Conservation (phyloP, 2,797 vertebrate genomes). For the Myiotriccus ornatus region DNA sequence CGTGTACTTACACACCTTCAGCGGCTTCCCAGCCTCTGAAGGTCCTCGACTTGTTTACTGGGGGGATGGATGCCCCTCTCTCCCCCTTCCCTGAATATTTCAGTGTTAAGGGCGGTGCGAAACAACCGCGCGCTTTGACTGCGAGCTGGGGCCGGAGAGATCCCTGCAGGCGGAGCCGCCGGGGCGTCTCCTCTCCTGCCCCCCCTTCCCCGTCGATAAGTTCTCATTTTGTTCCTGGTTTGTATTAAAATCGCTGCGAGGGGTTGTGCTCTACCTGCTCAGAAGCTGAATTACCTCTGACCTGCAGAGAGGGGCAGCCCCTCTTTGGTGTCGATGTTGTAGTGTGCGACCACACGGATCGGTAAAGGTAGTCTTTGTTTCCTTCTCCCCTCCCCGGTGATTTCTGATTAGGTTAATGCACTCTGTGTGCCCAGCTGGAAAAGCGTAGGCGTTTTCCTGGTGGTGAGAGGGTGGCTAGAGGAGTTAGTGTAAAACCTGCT, state of each 20-base stretch:
- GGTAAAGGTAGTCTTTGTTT: constrained; percentile 13
- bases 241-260: background rate
- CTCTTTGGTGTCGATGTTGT: constrained; percentile 24
- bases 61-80: background rate
- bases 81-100: constrained; percentile 40
- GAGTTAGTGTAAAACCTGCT: constrained; percentile 71
- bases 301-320: constrained; percentile 46
- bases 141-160: background rate
- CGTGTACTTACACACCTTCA: constrained; percentile 62
- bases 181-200: background rate
- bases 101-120: constrained; percentile 59
- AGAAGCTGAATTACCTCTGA: constrained; percentile 65
- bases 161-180: background rate
- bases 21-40: background rate
- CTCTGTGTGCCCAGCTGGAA: constrained; percentile 56
- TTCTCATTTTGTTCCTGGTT: constrained; percentile 51
- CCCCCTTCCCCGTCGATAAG: background rate
- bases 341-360: background rate
- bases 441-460: constrained; percentile 30
- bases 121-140: background rate
- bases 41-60: constrained; percentile 67
- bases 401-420: background rate
- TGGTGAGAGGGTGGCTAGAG: constrained; percentile 62
- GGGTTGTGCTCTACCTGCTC: constrained; percentile 51
- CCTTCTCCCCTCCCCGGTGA: background rate